These are phyloP conservation scores for Fregata magnificens DNA, from an alignment of 2,113 vertebrate genomes.

Conservation along the genomic window DNA sequence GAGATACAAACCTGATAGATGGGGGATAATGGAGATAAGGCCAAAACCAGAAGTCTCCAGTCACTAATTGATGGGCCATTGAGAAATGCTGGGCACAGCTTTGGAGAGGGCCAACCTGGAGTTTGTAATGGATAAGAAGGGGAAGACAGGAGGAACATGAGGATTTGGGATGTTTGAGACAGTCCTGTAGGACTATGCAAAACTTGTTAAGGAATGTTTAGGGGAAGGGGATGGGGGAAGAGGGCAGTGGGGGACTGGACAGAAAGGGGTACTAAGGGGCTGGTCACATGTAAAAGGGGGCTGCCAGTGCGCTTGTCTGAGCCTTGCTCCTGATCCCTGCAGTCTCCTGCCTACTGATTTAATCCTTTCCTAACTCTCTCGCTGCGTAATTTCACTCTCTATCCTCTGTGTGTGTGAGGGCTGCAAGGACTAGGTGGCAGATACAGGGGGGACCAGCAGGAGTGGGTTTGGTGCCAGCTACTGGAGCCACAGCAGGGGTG, in stretches of 20 bases:
- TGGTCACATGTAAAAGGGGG: fast-evolving
- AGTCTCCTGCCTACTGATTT: not conserved
- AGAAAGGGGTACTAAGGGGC: not conserved
- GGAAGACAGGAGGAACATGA: not conserved
- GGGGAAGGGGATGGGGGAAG: not conserved
- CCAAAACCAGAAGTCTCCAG: not conserved
- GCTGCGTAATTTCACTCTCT: not conserved
- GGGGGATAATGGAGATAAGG: not conserved
- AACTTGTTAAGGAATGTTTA: not conserved
- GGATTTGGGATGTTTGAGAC: not conserved
- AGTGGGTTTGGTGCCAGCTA: not conserved
- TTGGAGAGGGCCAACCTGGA: not conserved
- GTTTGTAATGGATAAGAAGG: not conserved
- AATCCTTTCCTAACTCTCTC: not conserved
- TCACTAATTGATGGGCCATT: not conserved
- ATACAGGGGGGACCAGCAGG: no score
- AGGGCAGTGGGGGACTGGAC: not conserved
- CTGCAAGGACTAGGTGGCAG: not conserved
- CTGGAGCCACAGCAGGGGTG: not conserved
- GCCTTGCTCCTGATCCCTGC: no score
- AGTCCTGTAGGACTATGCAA: not conserved
- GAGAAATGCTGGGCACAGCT: not conserved
- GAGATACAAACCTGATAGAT: not conserved
- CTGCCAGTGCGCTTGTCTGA: not conserved
- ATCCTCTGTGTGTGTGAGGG: fast-evolving